Evolutionary conservation across 2,113 vertebrate genomes (phyloP).

Genomic region (Calonectris borealis): DNA sequence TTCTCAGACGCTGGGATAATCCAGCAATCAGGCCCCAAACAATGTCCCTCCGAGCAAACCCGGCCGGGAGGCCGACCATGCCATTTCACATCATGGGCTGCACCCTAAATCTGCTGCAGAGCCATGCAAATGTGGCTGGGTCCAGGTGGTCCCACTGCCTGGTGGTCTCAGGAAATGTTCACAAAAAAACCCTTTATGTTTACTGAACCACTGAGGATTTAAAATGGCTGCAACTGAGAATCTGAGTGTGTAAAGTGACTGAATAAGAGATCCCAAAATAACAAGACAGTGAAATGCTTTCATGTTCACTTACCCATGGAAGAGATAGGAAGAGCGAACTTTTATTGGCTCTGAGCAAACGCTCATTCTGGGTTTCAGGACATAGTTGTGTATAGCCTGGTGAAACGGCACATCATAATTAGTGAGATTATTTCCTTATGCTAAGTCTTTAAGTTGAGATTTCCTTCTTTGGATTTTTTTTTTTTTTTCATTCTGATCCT

Average conservation of each 20-base stretch:
- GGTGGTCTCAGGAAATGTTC: background rate
- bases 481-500: background rate
- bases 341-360: background rate
- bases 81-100: background rate
- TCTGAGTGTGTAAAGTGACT: background rate
- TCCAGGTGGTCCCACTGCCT: background rate
- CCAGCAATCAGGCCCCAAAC: conserved; percentile 7
- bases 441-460: background rate
- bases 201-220: background rate
- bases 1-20: background rate
- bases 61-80: background rate
- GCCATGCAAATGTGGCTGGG: background rate
- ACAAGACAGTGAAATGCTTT: background rate
- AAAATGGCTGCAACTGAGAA: background rate
- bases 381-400: background rate
- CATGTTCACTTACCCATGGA: background rate
- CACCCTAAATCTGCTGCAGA: background rate
- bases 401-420: background rate
- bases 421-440: background rate
- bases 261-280: background rate
- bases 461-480: background rate
- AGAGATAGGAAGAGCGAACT: background rate
- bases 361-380: background rate
- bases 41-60: background rate
- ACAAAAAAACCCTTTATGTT: background rate